phyloP scores from a whole-genome alignment of 1,140 invertebrate genomes.

The Meloidogyne floridensis region DNA sequence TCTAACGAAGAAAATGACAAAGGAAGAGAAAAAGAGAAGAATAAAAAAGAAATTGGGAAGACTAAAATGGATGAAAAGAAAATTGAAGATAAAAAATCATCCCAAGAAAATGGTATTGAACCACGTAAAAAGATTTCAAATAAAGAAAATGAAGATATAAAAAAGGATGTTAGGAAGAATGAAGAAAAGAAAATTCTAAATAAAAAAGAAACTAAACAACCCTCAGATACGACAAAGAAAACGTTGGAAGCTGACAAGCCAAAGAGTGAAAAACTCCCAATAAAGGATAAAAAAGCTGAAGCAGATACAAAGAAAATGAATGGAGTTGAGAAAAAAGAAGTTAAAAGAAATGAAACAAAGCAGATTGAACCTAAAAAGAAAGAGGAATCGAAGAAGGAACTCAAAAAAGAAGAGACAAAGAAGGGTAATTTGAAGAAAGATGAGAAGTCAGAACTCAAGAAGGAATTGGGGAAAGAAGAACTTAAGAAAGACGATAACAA shows the following conservation, averaged over 20 bases:
- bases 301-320: not conserved
- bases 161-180: slow-evolving; percentile 5
- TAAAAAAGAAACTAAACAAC: slow-evolving; percentile 7
- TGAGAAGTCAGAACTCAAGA: not conserved
- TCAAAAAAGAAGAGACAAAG: slow-evolving; percentile 7
- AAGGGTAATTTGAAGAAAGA: not conserved
- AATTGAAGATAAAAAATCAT: slow-evolving; percentile 20
- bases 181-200: slow-evolving; percentile 17
- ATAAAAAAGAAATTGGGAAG: slow-evolving; percentile 19
- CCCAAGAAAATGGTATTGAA: not conserved
- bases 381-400: slow-evolving; percentile 14
- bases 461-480: not conserved
- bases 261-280: slow-evolving; percentile 12
- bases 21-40: slow-evolving; percentile 14
- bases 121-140: not conserved
- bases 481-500: not conserved
- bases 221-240: slow-evolving; percentile 9
- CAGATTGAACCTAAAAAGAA: slow-evolving; percentile 11
- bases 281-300: slow-evolving; percentile 20
- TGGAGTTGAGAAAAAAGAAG: slow-evolving; percentile 11
- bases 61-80: slow-evolving; percentile 10
- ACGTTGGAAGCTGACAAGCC: not conserved
- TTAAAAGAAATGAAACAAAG: slow-evolving; percentile 28
- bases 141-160: slow-evolving; percentile 17
- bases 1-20: slow-evolving; percentile 9